phyloP scores from a whole-genome alignment of 2,797 vertebrate genomes.

The Intellagama lesueurii region DNA sequence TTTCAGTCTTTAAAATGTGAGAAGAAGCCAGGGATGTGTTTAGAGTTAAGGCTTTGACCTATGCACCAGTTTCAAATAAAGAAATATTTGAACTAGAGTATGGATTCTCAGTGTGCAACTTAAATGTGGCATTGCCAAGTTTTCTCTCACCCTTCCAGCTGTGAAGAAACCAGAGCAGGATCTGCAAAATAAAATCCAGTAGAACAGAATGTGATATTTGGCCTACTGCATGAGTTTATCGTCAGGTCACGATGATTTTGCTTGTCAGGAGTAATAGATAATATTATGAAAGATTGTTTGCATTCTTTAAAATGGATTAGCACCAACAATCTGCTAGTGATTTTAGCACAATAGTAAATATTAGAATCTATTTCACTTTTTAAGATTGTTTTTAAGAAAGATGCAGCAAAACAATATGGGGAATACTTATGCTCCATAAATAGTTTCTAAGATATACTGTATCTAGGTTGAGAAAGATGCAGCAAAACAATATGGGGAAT shows the following conservation, averaged over 20 bases:
- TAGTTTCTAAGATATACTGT: not conserved
- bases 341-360: slow-evolving; percentile 29
- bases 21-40: slow-evolving; percentile 50
- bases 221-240: not conserved
- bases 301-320: slow-evolving; percentile 11
- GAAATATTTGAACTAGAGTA: slow-evolving; percentile 48
- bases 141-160: slow-evolving; percentile 26
- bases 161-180: slow-evolving; percentile 24
- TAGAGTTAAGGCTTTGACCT: slow-evolving; percentile 42
- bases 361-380: slow-evolving; percentile 10
- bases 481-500: not conserved
- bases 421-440: not conserved
- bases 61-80: slow-evolving; percentile 45
- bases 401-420: not conserved
- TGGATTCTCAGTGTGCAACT: slow-evolving; percentile 19
- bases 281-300: not conserved
- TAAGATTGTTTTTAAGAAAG: not conserved
- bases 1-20: slow-evolving; percentile 34
- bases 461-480: not conserved
- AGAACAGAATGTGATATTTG: slow-evolving; percentile 21
- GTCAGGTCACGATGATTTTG: slow-evolving; percentile 20
- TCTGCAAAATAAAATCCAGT: slow-evolving; percentile 41
- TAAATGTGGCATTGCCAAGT: slow-evolving; percentile 31
- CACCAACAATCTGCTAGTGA: slow-evolving; percentile 16
- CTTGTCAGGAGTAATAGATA: slow-evolving; percentile 14